Conservation (phyloP, 1,140 invertebrate species). For the Pogonognathellus flavescens region DNA sequence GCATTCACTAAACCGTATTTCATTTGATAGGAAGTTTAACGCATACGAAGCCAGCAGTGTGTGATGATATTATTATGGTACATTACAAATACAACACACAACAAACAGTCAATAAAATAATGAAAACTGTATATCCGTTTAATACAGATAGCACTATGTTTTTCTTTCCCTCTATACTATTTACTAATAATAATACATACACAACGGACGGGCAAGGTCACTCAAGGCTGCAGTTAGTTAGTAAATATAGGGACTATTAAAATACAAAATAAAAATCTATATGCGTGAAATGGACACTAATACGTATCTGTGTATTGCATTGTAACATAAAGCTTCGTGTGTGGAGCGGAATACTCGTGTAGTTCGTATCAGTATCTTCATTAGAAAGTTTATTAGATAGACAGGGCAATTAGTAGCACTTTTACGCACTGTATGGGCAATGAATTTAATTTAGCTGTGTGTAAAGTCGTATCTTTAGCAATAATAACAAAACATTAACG, state of each 20-base stretch:
- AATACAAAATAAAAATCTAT: conserved; percentile 40
- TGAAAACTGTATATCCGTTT: neutral
- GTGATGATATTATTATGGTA: no score
- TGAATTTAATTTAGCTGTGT: conserved; percentile 20
- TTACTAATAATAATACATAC: no score
- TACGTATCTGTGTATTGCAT: neutral
- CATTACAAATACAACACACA: neutral
- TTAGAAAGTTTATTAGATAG: no score
- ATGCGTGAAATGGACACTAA: conserved; percentile 11
- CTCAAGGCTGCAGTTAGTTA: conserved; percentile 47
- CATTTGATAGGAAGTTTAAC: conserved; percentile 6
- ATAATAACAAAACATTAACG: conserved; percentile 46
- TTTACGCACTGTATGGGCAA: conserved; percentile 2
- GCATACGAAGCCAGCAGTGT: neutral
- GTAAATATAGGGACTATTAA: conserved; percentile 1
- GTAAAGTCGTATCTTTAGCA: conserved; percentile 6
- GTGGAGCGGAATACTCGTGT: neutral
- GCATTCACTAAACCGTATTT: neutral
- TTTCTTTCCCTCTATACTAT: neutral
- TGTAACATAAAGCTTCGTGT: neutral
- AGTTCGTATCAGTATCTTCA: no score
- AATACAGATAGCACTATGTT: neutral
- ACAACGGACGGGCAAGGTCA: conserved; percentile 53
- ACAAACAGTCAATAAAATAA: conserved; percentile 29
- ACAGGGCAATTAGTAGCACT: neutral